Conservation (phyloP, 1,140 invertebrate genomes). For the Bombus haemorrhoidalis region DNA sequence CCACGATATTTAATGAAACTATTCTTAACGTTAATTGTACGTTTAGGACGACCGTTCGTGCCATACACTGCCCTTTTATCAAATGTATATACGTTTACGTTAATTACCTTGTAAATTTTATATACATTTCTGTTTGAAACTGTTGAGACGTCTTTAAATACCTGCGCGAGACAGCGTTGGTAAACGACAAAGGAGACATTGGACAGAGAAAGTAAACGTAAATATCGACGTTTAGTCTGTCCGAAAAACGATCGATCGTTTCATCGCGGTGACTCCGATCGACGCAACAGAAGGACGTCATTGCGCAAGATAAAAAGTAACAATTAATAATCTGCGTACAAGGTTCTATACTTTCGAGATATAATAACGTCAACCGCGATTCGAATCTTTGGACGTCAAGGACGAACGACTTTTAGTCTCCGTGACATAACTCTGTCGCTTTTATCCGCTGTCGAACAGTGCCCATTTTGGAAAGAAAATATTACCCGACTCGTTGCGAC, state of each 20-base stretch:
- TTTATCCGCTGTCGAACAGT: background rate
- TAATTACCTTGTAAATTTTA: too few species aligned
- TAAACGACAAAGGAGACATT: background rate
- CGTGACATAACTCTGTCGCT: background rate
- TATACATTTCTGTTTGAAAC: too few species aligned
- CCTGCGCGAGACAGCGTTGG: background rate
- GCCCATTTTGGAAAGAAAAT: slow-evolving; percentile 28
- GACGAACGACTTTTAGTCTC: slow-evolving; percentile 39
- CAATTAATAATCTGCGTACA: slow-evolving; percentile 56
- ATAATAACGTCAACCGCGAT: slow-evolving; percentile 44
- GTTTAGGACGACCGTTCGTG: too few species aligned
- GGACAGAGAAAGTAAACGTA: background rate
- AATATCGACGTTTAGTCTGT: background rate
- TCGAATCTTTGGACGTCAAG: slow-evolving; percentile 52
- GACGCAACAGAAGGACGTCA: background rate
- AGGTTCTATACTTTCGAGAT: slow-evolving; percentile 34
- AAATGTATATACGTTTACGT: too few species aligned
- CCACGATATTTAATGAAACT: too few species aligned
- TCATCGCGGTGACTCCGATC: background rate
- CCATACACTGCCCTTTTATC: too few species aligned
- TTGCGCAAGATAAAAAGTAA: slow-evolving; percentile 49
- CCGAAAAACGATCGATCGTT: background rate
- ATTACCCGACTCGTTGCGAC: background rate
- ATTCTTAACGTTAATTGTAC: too few species aligned
- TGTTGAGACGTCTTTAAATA: too few species aligned